These are phyloP conservation scores for Platichthys flesus DNA, from an alignment of 2,113 vertebrate species.

Conservation along the genomic window DNA sequence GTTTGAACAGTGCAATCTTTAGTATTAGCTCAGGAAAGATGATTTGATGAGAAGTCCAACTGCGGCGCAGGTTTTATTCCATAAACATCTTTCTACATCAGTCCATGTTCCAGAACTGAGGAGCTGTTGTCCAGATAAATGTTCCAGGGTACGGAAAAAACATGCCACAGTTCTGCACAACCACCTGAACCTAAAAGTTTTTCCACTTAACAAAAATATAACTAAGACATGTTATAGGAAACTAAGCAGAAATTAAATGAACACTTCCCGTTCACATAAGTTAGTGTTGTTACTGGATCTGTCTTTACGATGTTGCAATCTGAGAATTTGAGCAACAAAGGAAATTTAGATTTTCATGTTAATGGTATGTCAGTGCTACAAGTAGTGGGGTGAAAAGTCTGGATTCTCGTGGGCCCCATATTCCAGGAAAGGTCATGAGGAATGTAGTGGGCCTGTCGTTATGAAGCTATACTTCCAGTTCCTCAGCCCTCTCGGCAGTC, in stretches of 20 bases:
- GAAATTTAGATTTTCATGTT: not conserved
- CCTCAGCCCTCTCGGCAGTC: conserved; percentile 94
- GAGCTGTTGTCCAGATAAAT: conserved; percentile 19
- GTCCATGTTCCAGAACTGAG: conserved; percentile 16
- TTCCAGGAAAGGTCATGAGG: conserved; percentile 8
- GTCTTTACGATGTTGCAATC: not conserved
- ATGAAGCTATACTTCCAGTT: not conserved
- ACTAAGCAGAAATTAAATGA: conserved; percentile 17
- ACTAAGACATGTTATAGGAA: not conserved
- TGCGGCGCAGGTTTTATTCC: not conserved
- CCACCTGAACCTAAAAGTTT: conserved; percentile 11
- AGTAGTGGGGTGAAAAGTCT: not conserved
- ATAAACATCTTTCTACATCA: conserved; percentile 11
- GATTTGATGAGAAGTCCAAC: conserved; percentile 16
- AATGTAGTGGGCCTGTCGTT: not conserved
- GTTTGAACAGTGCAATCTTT: conserved; percentile 68
- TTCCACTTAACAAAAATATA: not conserved
- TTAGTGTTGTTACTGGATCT: conserved; percentile 1
- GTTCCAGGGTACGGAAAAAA: not conserved
- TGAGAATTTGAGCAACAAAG: not conserved
- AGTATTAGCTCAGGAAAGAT: conserved; percentile 55
- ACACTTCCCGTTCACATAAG: not conserved
- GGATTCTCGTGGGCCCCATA: not conserved
- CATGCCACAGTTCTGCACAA: conserved; percentile 6
- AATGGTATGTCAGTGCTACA: conserved; percentile 32